Evolutionary conservation across 2,113 vertebrate genomes (phyloP).

Genomic region (Bubo scandiacus): DNA sequence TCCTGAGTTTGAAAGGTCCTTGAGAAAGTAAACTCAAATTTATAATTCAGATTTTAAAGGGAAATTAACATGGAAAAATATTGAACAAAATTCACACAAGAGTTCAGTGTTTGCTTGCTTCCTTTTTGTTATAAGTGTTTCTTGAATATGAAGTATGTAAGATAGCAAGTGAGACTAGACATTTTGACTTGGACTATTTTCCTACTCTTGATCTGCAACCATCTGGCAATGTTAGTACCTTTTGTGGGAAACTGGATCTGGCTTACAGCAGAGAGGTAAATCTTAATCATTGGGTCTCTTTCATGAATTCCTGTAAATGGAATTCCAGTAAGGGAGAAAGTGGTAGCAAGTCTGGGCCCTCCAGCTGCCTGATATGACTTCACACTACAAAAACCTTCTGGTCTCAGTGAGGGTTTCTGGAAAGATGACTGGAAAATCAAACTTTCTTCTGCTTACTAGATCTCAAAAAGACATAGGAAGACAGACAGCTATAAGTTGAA

Average conservation of each 20-base stretch:
- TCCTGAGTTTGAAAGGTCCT: neutral
- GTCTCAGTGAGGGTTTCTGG: neutral
- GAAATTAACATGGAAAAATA: neutral
- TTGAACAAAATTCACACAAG: neutral
- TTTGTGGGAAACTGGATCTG: constrained; percentile 1
- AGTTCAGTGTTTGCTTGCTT: neutral
- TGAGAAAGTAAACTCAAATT: neutral
- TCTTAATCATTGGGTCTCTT: neutral
- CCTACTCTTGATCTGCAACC: neutral
- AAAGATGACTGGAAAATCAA: neutral
- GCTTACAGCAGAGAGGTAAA: neutral
- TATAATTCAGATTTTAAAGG: neutral
- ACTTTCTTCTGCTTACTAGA: neutral
- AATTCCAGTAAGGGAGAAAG: neutral
- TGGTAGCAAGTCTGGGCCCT: neutral
- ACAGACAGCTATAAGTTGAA: neutral
- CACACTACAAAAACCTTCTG: neutral
- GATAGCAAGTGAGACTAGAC: neutral
- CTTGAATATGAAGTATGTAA: neutral
- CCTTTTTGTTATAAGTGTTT: neutral
- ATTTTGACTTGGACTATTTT: neutral
- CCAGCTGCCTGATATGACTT: neutral
- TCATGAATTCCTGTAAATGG: neutral
- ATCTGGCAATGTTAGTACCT: neutral
- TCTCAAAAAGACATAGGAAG: neutral